A percentile compares a stretch with the other conserved stretches of the same genome.
These are phyloP conservation scores for Drosophila bocqueti DNA, from an alignment of 1,140 invertebrate species.

Conservation along the genomic window DNA sequence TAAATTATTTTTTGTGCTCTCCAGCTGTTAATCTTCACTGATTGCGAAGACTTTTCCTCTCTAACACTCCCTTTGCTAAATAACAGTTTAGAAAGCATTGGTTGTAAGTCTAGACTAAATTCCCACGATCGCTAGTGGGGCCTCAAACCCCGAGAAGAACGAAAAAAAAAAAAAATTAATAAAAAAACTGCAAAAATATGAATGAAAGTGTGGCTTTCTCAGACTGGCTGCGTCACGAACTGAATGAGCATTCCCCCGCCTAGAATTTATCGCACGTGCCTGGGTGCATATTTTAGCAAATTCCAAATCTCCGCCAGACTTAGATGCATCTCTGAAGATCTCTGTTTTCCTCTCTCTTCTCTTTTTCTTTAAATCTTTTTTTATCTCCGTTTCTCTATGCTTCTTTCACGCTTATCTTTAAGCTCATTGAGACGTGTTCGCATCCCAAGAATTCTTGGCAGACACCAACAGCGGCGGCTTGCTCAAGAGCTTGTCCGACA, in stretches of 20 bases:
- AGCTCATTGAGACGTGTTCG: slow-evolving; percentile 14
- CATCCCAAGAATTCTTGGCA: slow-evolving; percentile 15
- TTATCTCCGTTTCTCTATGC: neutral
- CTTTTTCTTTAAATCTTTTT: neutral
- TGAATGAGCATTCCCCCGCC: slow-evolving; percentile 2
- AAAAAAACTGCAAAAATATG: neutral
- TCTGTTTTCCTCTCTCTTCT: neutral
- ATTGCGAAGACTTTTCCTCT: neutral
- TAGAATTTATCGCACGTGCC: slow-evolving; percentile 1
- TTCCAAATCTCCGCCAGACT: slow-evolving; percentile 2
- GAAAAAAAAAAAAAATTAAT: neutral
- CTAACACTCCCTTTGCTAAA: neutral
- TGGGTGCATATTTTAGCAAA: neutral
- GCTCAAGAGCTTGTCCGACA: slow-evolving; percentile 25
- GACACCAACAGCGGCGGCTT: neutral
- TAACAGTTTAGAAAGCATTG: neutral
- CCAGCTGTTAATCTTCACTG: too few species aligned
- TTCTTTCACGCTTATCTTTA: neutral
- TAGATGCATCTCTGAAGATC: neutral
- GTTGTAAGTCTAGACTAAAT: neutral
- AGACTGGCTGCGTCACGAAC: neutral
- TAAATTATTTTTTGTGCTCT: too few species aligned
- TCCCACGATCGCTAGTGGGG: slow-evolving; percentile 2
- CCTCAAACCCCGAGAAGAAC: neutral
- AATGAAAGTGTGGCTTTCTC: slow-evolving; percentile 11